phyloP scores from a whole-genome alignment of 1,140 invertebrate species.

The Tachypleus tridentatus region DNA sequence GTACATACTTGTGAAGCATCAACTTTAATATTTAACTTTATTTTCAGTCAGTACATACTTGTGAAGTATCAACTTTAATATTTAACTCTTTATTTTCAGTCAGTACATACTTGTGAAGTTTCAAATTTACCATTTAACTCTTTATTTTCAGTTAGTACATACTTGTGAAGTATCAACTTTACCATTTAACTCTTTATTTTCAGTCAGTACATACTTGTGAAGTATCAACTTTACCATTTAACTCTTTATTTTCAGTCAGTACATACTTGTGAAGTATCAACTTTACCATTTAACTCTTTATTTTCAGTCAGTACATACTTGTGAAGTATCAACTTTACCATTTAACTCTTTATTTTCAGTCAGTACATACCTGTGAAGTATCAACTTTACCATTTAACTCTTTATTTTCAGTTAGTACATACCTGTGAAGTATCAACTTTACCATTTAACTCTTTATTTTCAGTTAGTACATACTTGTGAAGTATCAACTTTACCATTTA shows the following conservation, averaged over 20 bases:
- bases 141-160: conserved; percentile 22
- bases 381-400: background rate
- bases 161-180: too few species aligned
- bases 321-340: too few species aligned
- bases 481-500: too few species aligned
- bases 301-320: conserved; percentile 22
- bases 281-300: background rate
- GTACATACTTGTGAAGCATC: too few species aligned
- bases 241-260: conserved; percentile 23
- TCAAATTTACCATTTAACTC: background rate
- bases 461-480: conserved; percentile 16
- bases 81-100: conserved; percentile 22
- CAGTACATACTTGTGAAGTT: background rate
- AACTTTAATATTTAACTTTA: background rate
- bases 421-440: too few species aligned
- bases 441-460: conserved; percentile 8
- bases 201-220: conserved; percentile 18
- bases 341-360: conserved; percentile 22
- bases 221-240: too few species aligned
- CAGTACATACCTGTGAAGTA: background rate
- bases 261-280: too few species aligned
- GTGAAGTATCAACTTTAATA: too few species aligned
- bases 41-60: conserved; percentile 22
- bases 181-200: conserved; percentile 8
- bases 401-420: conserved; percentile 22